Evolutionary conservation across 2,113 vertebrate species (phyloP), one percentile per base, ranked within the genome.

Genomic region (Albula goreensis): DNA sequence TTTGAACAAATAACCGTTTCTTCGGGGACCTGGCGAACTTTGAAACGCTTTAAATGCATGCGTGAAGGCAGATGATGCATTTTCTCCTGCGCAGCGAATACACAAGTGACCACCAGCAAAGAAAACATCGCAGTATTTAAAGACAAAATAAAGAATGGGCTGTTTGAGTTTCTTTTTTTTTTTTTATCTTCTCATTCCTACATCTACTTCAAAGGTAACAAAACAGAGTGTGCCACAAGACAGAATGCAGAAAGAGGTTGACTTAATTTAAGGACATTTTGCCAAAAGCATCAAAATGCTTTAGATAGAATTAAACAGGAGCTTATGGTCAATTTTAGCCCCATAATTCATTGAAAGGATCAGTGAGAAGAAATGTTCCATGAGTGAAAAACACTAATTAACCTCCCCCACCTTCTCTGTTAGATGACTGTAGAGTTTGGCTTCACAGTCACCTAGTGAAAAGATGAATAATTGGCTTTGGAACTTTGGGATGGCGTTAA

Each of bases 1-100:
- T 90, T 91, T 88, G 93, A 93, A 89, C 93, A 94, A 93, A 94
- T 66, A 66, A 95, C 95, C 93, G 94, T 93, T 93, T 95, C 94
- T 95, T 94, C 87, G 92, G 94, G 17, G 91, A 90, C 88, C 87
- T 84, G 92, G 48, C 91, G 93, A 93, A 94, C 95, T 96, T 95
- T 93, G 96, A 94, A 95, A 93, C 93, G 93, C 91, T 90, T 94
- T 90, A 94, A 95, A 94, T 89, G 94, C 78, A 92, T 94, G 93
- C 94, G 88, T 94, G 95, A 95, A 92, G 91, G 93, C 91, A 92
- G 93, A 94, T 94, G 94, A 96, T 96, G 92, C 96, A 94, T 95
- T 95, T 95, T 81, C 92, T 94, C 93, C 90, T 89, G 91, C 91
- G 89, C 94, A 94, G 93, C 96, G 95, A 96, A 97, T 96, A 96